Percentiles rank a stretch among this genome's conserved stretches.
Evolutionary conservation across 2,888 invertebrate species (phyloP).

Genomic region (Meiosimyza decipiens): DNA sequence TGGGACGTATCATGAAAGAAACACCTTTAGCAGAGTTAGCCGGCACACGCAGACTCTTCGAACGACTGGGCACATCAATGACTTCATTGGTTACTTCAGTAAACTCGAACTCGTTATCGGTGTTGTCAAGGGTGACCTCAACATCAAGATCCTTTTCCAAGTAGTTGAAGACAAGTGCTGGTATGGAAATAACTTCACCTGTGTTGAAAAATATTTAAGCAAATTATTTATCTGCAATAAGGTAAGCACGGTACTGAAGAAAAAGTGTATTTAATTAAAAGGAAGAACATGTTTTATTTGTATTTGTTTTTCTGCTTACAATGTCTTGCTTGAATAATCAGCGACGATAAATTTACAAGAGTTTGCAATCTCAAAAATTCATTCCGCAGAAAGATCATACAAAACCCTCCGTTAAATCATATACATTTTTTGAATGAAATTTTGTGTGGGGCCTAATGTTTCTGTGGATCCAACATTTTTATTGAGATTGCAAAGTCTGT

Average conservation of each 20-base stretch:
- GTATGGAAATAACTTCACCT: constrained; percentile 86
- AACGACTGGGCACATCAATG: constrained; percentile 84
- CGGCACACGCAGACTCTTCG: constrained; percentile 75
- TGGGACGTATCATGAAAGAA: constrained; percentile 85
- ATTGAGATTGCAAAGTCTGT: no score
- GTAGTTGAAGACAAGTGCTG: constrained; percentile 89
- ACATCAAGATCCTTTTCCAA: constrained; percentile 79
- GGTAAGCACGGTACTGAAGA: background rate
- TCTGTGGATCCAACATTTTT: no score
- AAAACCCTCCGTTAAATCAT: no score
- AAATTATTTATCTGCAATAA: background rate
- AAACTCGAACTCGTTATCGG: constrained; percentile 83
- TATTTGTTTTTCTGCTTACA: no score
- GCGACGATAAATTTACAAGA: no score
- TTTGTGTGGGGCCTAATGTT: no score
- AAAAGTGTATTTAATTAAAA: background rate
- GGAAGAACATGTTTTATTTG: background rate
- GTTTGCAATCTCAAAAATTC: no score
- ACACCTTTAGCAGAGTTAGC: constrained; percentile 80
- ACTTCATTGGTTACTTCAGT: constrained; percentile 87
- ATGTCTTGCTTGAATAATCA: no score
- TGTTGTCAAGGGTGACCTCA: constrained; percentile 84
- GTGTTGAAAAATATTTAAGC: background rate
- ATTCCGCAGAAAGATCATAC: no score
- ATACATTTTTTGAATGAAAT: no score